phyloP scores from a whole-genome alignment of 1,140 invertebrate species.

The Heliothis virescens region DNA sequence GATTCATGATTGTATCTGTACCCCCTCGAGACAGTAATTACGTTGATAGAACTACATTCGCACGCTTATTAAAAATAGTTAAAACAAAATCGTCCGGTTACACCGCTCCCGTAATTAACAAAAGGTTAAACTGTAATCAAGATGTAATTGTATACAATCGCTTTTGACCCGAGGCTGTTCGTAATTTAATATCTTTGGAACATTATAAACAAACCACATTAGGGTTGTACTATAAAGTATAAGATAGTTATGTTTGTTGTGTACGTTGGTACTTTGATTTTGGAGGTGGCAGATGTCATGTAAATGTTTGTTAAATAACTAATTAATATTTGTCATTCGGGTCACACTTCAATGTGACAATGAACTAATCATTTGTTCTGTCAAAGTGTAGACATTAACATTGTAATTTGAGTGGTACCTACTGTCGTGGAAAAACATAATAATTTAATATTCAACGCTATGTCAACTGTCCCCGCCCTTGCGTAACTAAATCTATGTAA shows the following conservation, averaged over 20 bases:
- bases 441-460: slow-evolving; percentile 36
- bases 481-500: slow-evolving; percentile 25
- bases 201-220: slow-evolving; percentile 42
- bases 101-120: slow-evolving; percentile 64
- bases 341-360: slow-evolving; percentile 45
- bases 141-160: slow-evolving; percentile 66
- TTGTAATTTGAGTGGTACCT: slow-evolving; percentile 27
- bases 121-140: slow-evolving; percentile 69
- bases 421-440: slow-evolving; percentile 21
- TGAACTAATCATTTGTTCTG: slow-evolving; percentile 45
- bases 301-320: slow-evolving; percentile 26
- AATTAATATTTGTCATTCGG: slow-evolving; percentile 38
- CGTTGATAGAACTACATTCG: slow-evolving; percentile 6
- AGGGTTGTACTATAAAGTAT: slow-evolving; percentile 20
- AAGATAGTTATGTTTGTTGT: not conserved
- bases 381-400: slow-evolving; percentile 43
- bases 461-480: slow-evolving; percentile 21
- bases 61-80: slow-evolving; percentile 49
- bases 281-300: slow-evolving; percentile 43
- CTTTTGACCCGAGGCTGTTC: slow-evolving; percentile 57
- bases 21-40: slow-evolving; percentile 26
- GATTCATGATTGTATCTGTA: slow-evolving; percentile 22
- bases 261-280: slow-evolving; percentile 21
- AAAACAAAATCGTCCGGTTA: slow-evolving; percentile 52
- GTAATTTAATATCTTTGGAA: slow-evolving; percentile 62